Evolutionary conservation across 1,140 invertebrate genomes (phyloP), one percentile per base, ranked within the genome.

Genomic region (Eumaeus atala): DNA sequence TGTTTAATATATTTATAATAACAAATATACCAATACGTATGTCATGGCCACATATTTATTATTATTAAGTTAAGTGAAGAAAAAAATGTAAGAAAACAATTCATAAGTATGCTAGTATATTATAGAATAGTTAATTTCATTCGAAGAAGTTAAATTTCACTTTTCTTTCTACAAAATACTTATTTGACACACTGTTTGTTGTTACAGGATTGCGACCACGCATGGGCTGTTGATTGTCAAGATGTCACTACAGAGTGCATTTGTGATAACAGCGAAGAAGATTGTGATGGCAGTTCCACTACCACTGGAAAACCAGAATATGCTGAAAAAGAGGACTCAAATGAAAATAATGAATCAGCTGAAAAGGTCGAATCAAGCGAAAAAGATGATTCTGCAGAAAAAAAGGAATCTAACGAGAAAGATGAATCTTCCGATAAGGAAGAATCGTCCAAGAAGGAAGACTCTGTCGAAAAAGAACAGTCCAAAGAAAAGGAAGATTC

Each of bases 131-230:
- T n/a, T 28, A 28, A 28, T 28, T 28, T 28, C 6, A 28, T 28
- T 6, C 21, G 2, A 28, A 10, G 21, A 48, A 28, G n/a, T n/a
- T n/a, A n/a, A n/a, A n/a, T n/a, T n/a, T n/a, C 10, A 48, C 9
- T 11, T 28, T 28, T 28, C 2, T 28, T 28, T 28, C 21, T 28
- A 28, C 6, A 6, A 2, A 28, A 6, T 28, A 28, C n/a, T 28
- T 28, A 28, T 28, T 28, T 3, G 6, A 3, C 21, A 28, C 6
- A 28, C n/a, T 28, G 21, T 28, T 28, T 28, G 6, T 28, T 54
- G 10, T 40, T 51, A n/a, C 16, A 77, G 74, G 62, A 62, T 1
- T 77, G 74, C 14, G 71, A 70, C 37, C 68, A 62, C 62, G 63
- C 71, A 7, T 17, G 42, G 5, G 61, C 62, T 18, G 69, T 59